Percentiles rank a stretch among this genome's conserved stretches.
These are phyloP conservation scores for Podabrus alpinus DNA, from an alignment of 2,888 invertebrate species.

Conservation along the genomic window DNA sequence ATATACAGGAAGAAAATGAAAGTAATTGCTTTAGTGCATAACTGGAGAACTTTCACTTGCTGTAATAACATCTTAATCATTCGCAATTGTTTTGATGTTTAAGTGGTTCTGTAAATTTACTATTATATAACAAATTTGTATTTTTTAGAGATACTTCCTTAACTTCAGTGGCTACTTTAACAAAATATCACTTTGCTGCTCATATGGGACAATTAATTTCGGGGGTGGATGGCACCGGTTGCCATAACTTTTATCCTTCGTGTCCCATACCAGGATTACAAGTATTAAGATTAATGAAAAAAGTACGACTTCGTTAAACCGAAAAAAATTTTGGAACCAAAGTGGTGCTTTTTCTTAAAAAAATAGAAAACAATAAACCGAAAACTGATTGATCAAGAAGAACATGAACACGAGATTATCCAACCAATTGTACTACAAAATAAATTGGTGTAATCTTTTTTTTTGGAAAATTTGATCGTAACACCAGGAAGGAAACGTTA, in stretches of 20 bases:
- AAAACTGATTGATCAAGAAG: background rate
- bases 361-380: background rate
- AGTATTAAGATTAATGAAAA: constrained; percentile 68
- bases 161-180: constrained; percentile 65
- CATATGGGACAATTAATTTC: constrained; percentile 71
- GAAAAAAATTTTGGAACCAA: background rate
- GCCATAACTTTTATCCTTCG: constrained; percentile 69
- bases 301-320: constrained; percentile 56
- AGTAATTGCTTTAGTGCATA: constrained; percentile 42
- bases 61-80: constrained; percentile 12
- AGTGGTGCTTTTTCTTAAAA: background rate
- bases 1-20: constrained; percentile 37
- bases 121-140: constrained; percentile 7
- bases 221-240: constrained; percentile 68
- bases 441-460: background rate
- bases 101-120: background rate
- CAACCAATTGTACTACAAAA: too few relatives aligned
- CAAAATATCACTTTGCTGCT: constrained; percentile 68
- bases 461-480: too few relatives aligned
- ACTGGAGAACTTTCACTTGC: constrained; percentile 38
- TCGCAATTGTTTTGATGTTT: background rate
- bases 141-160: constrained; percentile 65
- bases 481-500: background rate
- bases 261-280: constrained; percentile 67
- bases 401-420: background rate